These are phyloP conservation scores for Diphyllodes magnificus DNA, from an alignment of 2,113 vertebrate genomes.

Conservation along the genomic window DNA sequence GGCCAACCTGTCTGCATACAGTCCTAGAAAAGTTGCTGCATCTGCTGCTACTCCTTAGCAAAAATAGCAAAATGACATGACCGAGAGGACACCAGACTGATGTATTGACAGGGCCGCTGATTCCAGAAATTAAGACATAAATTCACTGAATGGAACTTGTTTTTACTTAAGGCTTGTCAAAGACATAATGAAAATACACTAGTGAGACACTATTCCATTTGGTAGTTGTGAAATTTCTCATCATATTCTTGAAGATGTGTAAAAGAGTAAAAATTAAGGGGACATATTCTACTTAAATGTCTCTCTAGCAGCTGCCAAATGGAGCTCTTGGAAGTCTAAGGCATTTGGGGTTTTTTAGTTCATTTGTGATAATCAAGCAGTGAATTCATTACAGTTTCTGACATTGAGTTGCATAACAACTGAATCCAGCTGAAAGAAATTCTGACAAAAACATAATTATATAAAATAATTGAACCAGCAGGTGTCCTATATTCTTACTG, in stretches of 20 bases:
- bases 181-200: neutral
- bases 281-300: neutral
- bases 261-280: neutral
- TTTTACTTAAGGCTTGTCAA: neutral
- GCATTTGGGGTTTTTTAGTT: neutral
- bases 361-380: neutral
- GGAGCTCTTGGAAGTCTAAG: neutral
- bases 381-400: neutral
- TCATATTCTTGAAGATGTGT: neutral
- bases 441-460: neutral
- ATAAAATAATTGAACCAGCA: slow-evolving; percentile 25
- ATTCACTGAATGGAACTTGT: neutral
- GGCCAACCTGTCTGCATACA: neutral
- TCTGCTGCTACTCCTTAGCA: neutral
- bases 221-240: neutral
- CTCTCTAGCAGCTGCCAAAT: neutral
- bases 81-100: rapidly evolving
- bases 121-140: neutral
- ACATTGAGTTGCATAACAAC: neutral
- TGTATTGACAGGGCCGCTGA: neutral
- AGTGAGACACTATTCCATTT: neutral
- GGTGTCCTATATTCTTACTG: neutral
- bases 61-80: neutral
- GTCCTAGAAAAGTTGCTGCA: neutral
- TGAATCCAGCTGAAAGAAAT: neutral